Evolutionary conservation across 2,797 vertebrate genomes (phyloP), one percentile per base, ranked within the genome.

Genomic region (Okamejei kenojei): DNA sequence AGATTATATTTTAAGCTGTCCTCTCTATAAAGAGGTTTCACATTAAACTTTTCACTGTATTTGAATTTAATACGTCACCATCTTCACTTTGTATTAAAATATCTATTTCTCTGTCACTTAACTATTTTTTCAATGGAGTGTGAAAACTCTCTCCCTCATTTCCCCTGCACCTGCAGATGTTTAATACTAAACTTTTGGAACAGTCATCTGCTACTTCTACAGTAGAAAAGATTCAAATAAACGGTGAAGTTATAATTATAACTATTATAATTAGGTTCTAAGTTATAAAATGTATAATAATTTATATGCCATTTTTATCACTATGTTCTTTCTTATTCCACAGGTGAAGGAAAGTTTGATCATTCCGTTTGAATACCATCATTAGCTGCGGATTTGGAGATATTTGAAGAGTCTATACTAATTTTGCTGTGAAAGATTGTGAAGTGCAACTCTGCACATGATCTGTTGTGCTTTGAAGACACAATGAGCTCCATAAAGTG

Each of bases 401-500:
- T 23, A 29, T 76, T 76, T 29, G 35, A 92, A 92, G 90, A n/a
- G 61, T 32, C 26, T n/a, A 58, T 29, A 54, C 45, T 54, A 45
- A 5, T 76, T 5, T 38, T 45, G 71, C 65, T 74, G 68, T 65
- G 90, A 54, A 35, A 23, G 9, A 17, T 76, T 92, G 71, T 73
- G 15, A 92, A 76, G 90, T 54, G 26, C 71, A 74, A 58, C 68
- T 1, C 38, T 54, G 23, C 11, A 19, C 35, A n/a, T 32, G n/a
- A 35, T 26, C 32, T 38, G 7, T 11, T 76, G 15, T 54, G 38
- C 73, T n/a, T 92, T 74, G 38, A n/a, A 73, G 90, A 71, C 90
- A 92, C 95, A 94, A 98, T 98, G 95, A 97, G 97, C 94, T 97
- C 98, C 0, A 94, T 99, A 94, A 99, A 99, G 94, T 99, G 98